Evolutionary conservation across 2,797 vertebrate species (phyloP).

Genomic region (Nyctibius grandis): DNA sequence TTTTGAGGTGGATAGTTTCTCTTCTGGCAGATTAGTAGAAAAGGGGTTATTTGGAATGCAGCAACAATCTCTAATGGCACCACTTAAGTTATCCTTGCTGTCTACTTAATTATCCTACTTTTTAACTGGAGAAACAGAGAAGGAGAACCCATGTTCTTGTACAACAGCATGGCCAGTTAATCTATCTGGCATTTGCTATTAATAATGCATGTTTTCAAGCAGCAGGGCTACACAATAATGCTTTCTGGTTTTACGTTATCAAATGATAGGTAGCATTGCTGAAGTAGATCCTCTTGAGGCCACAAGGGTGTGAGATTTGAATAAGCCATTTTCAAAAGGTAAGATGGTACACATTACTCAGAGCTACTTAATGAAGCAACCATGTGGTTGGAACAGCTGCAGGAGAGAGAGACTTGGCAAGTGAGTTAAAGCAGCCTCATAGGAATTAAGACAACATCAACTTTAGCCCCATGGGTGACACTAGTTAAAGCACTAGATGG

Average conservation of each 20-base stretch:
- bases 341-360: neutral
- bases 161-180: neutral
- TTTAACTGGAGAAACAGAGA: neutral
- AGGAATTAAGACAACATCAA: neutral
- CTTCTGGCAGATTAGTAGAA: neutral
- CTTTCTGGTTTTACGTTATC: neutral
- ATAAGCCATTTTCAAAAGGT: neutral
- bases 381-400: neutral
- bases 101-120: neutral
- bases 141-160: neutral
- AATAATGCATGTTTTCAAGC: slow-evolving; percentile 12
- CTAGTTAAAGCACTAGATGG: neutral
- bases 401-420: neutral
- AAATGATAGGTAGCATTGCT: neutral
- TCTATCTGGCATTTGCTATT: neutral
- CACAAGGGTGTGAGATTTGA: neutral
- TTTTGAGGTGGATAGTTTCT: neutral
- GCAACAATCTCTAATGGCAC: neutral
- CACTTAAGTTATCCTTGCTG: neutral
- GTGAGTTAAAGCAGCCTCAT: neutral
- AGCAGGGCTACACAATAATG: neutral
- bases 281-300: neutral
- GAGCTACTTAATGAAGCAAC: neutral
- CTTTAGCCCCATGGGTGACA: neutral
- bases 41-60: neutral